Percentiles rank a stretch among this genome's conserved stretches.
These are phyloP conservation scores for Holocentrus rufus DNA, from an alignment of 2,797 vertebrate species.

Conservation along the genomic window DNA sequence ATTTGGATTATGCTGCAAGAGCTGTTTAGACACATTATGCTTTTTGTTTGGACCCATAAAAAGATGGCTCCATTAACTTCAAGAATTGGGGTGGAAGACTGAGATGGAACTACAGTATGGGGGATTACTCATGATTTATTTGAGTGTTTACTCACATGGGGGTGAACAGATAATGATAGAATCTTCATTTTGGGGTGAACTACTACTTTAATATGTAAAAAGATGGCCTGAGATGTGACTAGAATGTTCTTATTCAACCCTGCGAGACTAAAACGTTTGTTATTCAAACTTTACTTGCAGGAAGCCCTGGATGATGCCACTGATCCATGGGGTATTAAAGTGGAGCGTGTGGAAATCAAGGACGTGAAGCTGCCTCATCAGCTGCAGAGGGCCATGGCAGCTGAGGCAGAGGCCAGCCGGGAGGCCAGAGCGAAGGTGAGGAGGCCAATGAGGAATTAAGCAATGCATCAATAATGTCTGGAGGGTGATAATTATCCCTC, in stretches of 20 bases:
- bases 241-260: too few relatives aligned
- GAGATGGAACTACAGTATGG: too few relatives aligned
- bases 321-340: constrained; percentile 82
- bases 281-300: constrained; percentile 51
- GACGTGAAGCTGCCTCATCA: constrained; percentile 82
- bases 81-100: too few relatives aligned
- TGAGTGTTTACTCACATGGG: too few relatives aligned
- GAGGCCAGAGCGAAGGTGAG: constrained; percentile 84
- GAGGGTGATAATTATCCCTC: not conserved
- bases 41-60: too few relatives aligned
- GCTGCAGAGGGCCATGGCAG: constrained; percentile 85
- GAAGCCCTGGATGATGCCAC: constrained; percentile 81
- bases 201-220: not conserved
- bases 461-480: not conserved
- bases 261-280: not conserved
- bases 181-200: too few relatives aligned
- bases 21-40: too few relatives aligned
- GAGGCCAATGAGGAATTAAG: not conserved
- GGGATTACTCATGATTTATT: too few relatives aligned
- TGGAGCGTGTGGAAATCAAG: constrained; percentile 85
- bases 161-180: too few relatives aligned
- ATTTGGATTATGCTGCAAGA: too few relatives aligned
- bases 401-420: constrained; percentile 82
- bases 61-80: too few relatives aligned
- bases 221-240: too few relatives aligned